Conservation (phyloP, 2,797 vertebrate genomes). For the Heteromormyrus szaboi region DNA sequence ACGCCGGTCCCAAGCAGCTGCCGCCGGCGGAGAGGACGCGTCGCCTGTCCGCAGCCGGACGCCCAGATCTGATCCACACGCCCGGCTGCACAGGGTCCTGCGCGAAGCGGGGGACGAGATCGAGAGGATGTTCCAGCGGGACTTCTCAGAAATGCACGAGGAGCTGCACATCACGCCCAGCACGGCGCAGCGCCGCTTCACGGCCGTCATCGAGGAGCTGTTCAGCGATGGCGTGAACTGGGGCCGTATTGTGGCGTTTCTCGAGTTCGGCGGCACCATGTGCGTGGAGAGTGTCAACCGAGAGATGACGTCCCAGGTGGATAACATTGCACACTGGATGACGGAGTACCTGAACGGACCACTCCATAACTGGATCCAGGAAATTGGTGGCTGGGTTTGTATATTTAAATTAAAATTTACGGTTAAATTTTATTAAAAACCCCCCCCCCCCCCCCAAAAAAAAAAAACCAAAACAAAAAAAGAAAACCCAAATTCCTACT, state of each 20-base stretch:
- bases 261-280: constrained; percentile 81
- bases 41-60: constrained; percentile 16
- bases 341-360: constrained; percentile 81
- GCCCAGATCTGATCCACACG: constrained; percentile 26
- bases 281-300: constrained; percentile 73
- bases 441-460: not conserved
- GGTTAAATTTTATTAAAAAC: not conserved
- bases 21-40: constrained; percentile 23
- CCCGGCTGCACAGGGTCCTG: constrained; percentile 65
- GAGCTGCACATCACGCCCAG: constrained; percentile 66
- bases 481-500: not conserved
- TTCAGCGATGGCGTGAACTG: constrained; percentile 86
- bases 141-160: constrained; percentile 72
- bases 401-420: not conserved
- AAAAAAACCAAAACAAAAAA: not conserved
- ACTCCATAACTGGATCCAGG: constrained; percentile 79
- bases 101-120: constrained; percentile 72
- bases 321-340: constrained; percentile 79
- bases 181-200: constrained; percentile 65
- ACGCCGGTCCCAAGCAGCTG: constrained; percentile 30
- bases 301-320: constrained; percentile 72
- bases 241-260: constrained; percentile 84
- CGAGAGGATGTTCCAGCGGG: constrained; percentile 65
- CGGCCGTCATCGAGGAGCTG: constrained; percentile 73
- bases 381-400: constrained; percentile 87